Conservation (phyloP, 2,113 vertebrate genomes). For the Rostratula benghalensis region DNA sequence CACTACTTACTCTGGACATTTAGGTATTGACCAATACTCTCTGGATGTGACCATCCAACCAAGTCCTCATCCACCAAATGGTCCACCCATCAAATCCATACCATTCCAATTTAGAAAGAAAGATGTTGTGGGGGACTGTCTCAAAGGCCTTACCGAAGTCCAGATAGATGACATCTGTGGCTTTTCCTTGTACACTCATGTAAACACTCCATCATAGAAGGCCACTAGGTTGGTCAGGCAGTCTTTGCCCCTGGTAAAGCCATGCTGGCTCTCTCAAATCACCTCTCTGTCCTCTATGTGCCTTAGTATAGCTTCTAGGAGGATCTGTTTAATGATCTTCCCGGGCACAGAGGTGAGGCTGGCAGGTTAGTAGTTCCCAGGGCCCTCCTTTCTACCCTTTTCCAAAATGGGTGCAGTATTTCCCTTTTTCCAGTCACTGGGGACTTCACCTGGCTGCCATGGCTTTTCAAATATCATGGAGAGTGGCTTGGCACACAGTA, state of each 20-base stretch:
- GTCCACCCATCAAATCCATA: not conserved
- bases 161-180: not conserved
- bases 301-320: not conserved
- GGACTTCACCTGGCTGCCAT: not conserved
- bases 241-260: not conserved
- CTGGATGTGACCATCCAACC: not conserved
- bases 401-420: not conserved
- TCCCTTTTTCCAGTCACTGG: not conserved
- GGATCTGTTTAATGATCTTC: not conserved
- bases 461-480: not conserved
- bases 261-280: not conserved
- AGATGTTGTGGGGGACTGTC: not conserved
- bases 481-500: not conserved
- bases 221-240: not conserved
- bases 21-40: not conserved
- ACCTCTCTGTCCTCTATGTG: not conserved
- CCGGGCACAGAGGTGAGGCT: not conserved
- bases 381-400: not conserved
- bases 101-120: not conserved
- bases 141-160: not conserved
- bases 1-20: not conserved
- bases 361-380: not conserved
- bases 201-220: not conserved
- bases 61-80: not conserved
- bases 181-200: not conserved